Evolutionary conservation across 2,888 invertebrate species (phyloP).

Genomic region (Coleophora deauratella): DNA sequence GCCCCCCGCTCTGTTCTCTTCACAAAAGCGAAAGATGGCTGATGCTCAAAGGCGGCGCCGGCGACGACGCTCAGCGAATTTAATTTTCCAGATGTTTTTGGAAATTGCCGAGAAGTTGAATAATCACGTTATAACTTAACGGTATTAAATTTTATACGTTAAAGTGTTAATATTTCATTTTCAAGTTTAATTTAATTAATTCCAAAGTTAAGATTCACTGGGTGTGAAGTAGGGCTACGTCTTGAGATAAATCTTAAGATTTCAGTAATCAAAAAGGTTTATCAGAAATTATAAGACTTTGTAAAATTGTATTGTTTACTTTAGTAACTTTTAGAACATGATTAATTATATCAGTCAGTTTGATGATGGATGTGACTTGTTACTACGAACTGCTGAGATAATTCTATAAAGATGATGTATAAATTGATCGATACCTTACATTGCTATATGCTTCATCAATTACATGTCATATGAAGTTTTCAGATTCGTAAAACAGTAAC

Average conservation of each 20-base stretch:
- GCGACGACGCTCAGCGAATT: constrained; percentile 51
- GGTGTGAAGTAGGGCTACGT: constrained; percentile 26
- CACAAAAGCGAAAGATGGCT: constrained; percentile 55
- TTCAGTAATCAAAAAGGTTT: constrained; percentile 7
- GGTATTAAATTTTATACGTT: constrained; percentile 73
- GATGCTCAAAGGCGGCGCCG: constrained; percentile 58
- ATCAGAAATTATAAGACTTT: too few species aligned
- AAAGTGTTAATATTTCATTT: constrained; percentile 76
- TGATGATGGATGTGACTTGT: too few species aligned
- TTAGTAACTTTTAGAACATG: too few species aligned
- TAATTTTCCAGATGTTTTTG: constrained; percentile 72
- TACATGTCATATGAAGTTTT: too few species aligned
- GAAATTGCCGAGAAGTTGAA: constrained; percentile 68
- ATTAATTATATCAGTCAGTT: too few species aligned
- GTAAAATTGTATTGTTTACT: too few species aligned
- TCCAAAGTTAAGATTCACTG: constrained; percentile 54
- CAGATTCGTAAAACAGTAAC: too few species aligned
- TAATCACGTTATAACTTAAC: constrained; percentile 74
- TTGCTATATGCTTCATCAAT: too few species aligned
- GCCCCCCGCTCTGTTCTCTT: constrained; percentile 23
- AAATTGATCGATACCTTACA: too few species aligned
- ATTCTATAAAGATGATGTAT: too few species aligned
- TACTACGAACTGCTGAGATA: too few species aligned
- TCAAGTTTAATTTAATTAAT: constrained; percentile 75
- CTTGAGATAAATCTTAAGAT: constrained; percentile 40